phyloP scores from a whole-genome alignment of 2,113 vertebrate species.

The Helogale parvula region DNA sequence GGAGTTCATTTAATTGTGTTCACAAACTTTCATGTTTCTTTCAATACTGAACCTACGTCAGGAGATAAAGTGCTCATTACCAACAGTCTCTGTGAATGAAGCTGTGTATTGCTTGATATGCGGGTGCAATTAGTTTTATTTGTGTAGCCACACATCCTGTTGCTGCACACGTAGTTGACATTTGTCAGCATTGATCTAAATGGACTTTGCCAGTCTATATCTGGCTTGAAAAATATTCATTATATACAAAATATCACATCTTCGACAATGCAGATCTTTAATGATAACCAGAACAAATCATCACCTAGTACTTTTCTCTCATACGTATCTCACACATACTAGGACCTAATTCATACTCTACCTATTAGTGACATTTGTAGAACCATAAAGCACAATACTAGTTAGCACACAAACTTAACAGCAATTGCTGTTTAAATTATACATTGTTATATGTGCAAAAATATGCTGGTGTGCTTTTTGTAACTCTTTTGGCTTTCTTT shows the following conservation, averaged over 20 bases:
- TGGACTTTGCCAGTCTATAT: neutral
- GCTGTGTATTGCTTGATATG: neutral
- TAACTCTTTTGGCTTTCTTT: slow-evolving; percentile 16
- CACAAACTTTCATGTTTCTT: neutral
- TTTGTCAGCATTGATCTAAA: slow-evolving; percentile 12
- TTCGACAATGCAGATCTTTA: neutral
- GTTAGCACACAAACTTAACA: neutral
- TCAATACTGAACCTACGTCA: neutral
- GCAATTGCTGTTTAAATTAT: neutral
- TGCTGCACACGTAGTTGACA: neutral
- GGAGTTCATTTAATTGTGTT: neutral
- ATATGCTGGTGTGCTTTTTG: neutral
- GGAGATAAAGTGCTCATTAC: neutral
- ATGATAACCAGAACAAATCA: slow-evolving; percentile 20
- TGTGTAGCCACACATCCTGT: neutral
- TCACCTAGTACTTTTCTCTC: neutral
- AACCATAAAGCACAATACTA: neutral
- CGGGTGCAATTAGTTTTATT: neutral
- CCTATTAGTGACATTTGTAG: neutral
- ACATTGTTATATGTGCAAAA: neutral
- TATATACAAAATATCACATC: neutral
- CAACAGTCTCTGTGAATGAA: neutral
- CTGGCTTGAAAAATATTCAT: neutral
- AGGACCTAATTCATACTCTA: neutral
- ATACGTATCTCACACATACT: neutral